Evolutionary conservation across 2,888 invertebrate genomes (phyloP), one percentile per base, ranked within the genome.

Genomic region (Drosophila trichaetosa): DNA sequence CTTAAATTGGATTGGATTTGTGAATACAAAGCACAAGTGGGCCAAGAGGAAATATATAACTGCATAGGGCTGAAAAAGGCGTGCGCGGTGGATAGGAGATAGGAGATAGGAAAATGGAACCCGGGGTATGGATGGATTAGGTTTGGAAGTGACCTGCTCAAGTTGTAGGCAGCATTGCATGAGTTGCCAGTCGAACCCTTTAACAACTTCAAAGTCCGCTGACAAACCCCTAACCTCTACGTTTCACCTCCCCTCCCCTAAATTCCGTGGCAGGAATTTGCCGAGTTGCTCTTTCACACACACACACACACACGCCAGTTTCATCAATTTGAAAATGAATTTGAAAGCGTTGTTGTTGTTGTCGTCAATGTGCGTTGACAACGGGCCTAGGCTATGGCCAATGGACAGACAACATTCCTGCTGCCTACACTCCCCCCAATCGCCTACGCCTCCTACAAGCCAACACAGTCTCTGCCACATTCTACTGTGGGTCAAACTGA

Each of bases 241-340:
- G 53, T n/a, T 36, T n/a, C 31, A n/a, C 21, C n/a, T 4, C 31
- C 7, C 13, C 38, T 8, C 38, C 2, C 8, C 29, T 16, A 38
- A n/a, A 56, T n/a, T n/a, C 8, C 4, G n/a, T 8, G 29, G 24
- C 57, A 42, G 31, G 42, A 69, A 64, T 58, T 65, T 54, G 64
- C 61, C 36, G 52, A 73, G 63, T 73, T 60, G 54, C 68, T 38
- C 52, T 63, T 60, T 63, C 29, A 10, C 49, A 21, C 60, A 29
- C 36, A 29, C 27, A 27, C 65, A 66, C 40, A 24, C 40, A 53
- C 38, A 60, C 65, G 72, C 75, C 72, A 76, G 76, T 86, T 88
- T 88, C 87, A 88, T 86, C 89, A 86, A 86, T 86, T 88, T 82
- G 84, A 83, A 85, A 85, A 85, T 88, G 89, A 85, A 88, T 85